Base-by-base conservation (phyloP, 2,113 vertebrate genomes). In the Oreotrochilus melanogaster region DNA sequence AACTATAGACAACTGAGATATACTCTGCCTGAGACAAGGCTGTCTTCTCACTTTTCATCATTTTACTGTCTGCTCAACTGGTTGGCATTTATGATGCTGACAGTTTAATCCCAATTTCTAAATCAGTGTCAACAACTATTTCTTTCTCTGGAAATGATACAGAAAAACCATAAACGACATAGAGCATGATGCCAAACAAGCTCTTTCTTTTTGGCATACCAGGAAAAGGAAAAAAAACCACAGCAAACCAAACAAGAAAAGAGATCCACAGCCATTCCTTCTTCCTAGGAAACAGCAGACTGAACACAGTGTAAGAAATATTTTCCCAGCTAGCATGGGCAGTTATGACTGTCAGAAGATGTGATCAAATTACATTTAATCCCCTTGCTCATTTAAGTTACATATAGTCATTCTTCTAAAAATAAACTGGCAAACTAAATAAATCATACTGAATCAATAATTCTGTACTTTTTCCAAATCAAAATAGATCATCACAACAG, bases 61-160 rank as follows among this genome's bases (percentile, higher is more conserved):
- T 93, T 95, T 88, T 86, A 70, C 67, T 94, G 25, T 89, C 93
- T 91, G 60, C 79, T 97, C 70, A 88, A 94, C 74, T 96, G 17
- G 47, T 75, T 96, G 81, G 89, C 75, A 94, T 80, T 85, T 96
- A 88, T 18, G 66, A 92, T 89, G 72, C 57, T 89, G 67, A 87
- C 88, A 94, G 70, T 74, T 96, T 95, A 96, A 92, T 97, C 84
- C 87, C 96, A 95, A 97, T 97, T 97, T 97, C 92, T 86, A 88
- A 96, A 97, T 70, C 71, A 79, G 70, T 91, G 57, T 94, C 86
- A 95, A 85, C 69, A 94, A 51, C 47, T 92, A 76, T 97, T 97
- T 96, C 53, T 96, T 95, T 91, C 51, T 95, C 90, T 96, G 86
- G 91, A 97, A 97, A 92, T 58, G 39, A 88, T 82, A 93, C 70